Conservation (phyloP, 2,113 vertebrate species). For the Scytalopus superciliaris region DNA sequence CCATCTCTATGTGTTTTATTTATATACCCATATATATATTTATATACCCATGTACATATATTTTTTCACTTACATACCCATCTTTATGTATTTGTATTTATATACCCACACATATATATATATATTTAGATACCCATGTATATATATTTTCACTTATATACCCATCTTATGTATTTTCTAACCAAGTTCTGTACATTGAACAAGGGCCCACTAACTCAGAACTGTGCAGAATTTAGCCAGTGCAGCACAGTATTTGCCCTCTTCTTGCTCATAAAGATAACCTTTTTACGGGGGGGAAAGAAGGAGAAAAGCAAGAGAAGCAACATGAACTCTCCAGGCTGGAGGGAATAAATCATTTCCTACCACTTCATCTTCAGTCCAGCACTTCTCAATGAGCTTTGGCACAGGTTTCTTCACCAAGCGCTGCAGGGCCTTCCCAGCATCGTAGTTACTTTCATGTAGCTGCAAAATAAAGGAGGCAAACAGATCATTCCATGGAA, state of each 20-base stretch:
- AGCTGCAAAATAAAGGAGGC: conserved; percentile 77
- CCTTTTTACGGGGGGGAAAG: neutral
- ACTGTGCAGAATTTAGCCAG: neutral
- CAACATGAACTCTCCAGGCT: neutral
- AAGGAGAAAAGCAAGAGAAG: neutral
- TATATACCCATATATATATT: neutral
- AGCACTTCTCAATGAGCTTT: conserved; percentile 97
- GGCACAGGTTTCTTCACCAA: conserved; percentile 98
- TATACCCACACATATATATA: too few species aligned
- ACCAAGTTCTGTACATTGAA: neutral
- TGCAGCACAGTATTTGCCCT: neutral
- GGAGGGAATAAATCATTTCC: conserved; percentile 45
- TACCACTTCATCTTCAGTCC: conserved; percentile 99
- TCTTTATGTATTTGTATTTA: too few species aligned
- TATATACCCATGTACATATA: neutral
- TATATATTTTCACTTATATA: neutral
- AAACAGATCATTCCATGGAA: conserved; percentile 3
- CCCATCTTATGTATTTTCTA: neutral
- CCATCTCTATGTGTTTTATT: neutral
- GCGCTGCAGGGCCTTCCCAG: conserved; percentile 96
- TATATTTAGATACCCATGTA: too few species aligned
- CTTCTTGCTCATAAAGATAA: neutral
- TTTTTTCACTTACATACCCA: neutral
- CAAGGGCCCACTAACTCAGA: neutral
- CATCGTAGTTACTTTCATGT: conserved; percentile 96